Evolutionary conservation across 2,888 invertebrate species (phyloP).

Genomic region (Ypsolopha sequella): DNA sequence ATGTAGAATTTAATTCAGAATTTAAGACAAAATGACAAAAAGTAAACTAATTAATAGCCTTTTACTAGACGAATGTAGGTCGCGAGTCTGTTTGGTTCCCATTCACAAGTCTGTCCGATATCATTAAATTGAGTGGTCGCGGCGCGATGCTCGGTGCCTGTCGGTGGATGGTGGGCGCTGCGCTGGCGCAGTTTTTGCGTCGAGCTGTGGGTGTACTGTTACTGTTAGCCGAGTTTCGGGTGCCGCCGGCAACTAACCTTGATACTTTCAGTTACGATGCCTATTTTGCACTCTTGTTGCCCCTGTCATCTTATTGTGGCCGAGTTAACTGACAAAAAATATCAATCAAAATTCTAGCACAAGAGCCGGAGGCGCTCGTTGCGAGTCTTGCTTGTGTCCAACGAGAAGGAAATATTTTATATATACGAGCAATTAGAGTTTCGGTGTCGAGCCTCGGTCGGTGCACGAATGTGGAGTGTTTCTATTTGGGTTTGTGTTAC

Average conservation of each 20-base stretch:
- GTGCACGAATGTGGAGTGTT: conserved; percentile 35
- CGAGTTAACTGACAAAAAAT: conserved; percentile 67
- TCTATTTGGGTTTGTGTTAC: conserved; percentile 41
- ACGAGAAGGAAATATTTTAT: conserved; percentile 36
- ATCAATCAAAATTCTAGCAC: conserved; percentile 71
- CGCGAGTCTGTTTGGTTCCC: conserved; percentile 25
- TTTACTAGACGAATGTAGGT: too few relatives aligned
- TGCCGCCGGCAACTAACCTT: conserved; percentile 60
- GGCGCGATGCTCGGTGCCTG: conserved; percentile 6
- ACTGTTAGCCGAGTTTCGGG: conserved; percentile 62
- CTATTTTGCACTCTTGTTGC: conserved; percentile 68
- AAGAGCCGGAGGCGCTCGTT: conserved; percentile 54
- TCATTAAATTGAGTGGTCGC: conserved; percentile 52
- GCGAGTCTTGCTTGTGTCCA: conserved; percentile 45
- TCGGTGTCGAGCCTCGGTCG: conserved; percentile 37
- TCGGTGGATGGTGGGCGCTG: conserved; percentile 18
- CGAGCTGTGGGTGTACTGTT: conserved; percentile 50
- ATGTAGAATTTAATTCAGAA: too few relatives aligned
- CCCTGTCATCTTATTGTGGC: conserved; percentile 66
- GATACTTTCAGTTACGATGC: conserved; percentile 67
- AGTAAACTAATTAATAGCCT: too few relatives aligned
- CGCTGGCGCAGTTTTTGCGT: conserved; percentile 49
- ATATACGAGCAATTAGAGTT: conserved; percentile 23
- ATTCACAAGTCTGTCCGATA: conserved; percentile 40
- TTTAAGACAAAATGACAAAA: too few relatives aligned